Base-by-base conservation (phyloP, 1,140 invertebrate genomes). In the Zaprionus capensis region DNA sequence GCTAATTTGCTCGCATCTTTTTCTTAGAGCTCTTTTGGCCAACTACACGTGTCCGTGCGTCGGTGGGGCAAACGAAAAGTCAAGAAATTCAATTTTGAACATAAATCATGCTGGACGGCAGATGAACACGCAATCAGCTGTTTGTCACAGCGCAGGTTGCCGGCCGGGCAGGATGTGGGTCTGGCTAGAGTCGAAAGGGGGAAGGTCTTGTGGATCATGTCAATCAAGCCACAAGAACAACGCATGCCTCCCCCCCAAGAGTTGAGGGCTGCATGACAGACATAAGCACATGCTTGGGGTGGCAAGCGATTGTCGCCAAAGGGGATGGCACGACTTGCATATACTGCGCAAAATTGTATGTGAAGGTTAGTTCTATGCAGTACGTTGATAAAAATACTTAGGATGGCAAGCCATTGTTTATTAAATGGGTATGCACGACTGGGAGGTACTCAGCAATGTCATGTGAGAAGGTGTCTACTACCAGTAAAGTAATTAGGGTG, bases 31-130 rank as follows among this genome's bases (percentile, higher is more conserved):
- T 69, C 44, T 63, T 51, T 63, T 59, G 51, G 58, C 34, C 75
- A 58, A 41, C 62, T 20, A 64, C 83, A 83, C 84, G 83, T 86
- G 82, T 76, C 66, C 53, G 57, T 46, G 20, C 28, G 41, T 41
- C 22, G 24, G 11, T 41, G 31, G 36, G 22, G 6, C 49, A 44
- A 69, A 31, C 51, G 74, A 77, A 57, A 83, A 88, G 84, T 88
- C 85, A 88, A 90, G 85, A 90, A 90, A 88, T 90, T 90, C 84
- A 81, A 88, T 88, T 84, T 78, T 22, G 58, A 71, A 79, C 84
- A 88, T 88, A 88, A 88, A 88, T 88, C 84, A 88, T 88, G 78
- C 71, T 63, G 65, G 57, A 78, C 64, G 55, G 70, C 62, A 79
- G 77, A 76, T 71, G 83, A 80, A 78, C 83, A 86, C 81, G 78